Conservation (phyloP, 2,797 vertebrate species). For the Lepidocolaptes lacrymiger region DNA sequence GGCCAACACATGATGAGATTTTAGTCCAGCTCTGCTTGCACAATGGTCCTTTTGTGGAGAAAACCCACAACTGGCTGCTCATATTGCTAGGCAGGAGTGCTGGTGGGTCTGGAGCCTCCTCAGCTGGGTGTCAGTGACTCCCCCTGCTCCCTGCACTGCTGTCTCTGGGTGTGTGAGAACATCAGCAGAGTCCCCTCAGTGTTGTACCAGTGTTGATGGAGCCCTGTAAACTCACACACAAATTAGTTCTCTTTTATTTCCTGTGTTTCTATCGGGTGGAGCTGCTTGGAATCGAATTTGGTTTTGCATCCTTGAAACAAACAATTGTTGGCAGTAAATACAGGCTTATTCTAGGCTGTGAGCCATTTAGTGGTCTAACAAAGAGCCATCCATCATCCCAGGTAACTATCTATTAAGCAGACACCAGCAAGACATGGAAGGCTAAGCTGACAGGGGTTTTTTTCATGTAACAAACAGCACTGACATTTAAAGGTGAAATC, state of each 20-base stretch:
- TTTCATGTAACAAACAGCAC: constrained; percentile 59
- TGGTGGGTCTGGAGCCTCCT: neutral
- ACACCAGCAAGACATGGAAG: constrained; percentile 70
- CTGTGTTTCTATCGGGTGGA: constrained; percentile 30
- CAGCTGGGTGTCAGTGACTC: neutral
- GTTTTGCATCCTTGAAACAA: constrained; percentile 61
- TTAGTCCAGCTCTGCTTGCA: neutral
- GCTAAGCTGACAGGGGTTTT: constrained; percentile 66
- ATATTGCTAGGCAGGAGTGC: neutral
- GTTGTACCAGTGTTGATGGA: constrained; percentile 19
- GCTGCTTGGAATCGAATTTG: constrained; percentile 20
- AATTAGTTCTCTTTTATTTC: constrained; percentile 62
- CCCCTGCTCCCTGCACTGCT: neutral
- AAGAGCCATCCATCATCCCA: constrained; percentile 54
- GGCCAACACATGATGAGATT: neutral
- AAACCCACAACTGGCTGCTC: neutral
- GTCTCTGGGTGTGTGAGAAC: neutral
- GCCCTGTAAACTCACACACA: constrained; percentile 46
- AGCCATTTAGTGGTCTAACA: constrained; percentile 58
- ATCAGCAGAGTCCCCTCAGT: neutral
- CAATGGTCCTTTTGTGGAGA: neutral
- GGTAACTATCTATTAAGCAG: constrained; percentile 73
- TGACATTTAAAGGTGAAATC: constrained; percentile 36
- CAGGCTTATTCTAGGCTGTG: constrained; percentile 38
- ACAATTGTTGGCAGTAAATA: constrained; percentile 44